Evolutionary conservation across 2,888 invertebrate genomes (phyloP), one percentile per base, ranked within the genome.

Genomic region (Melipona beecheii): DNA sequence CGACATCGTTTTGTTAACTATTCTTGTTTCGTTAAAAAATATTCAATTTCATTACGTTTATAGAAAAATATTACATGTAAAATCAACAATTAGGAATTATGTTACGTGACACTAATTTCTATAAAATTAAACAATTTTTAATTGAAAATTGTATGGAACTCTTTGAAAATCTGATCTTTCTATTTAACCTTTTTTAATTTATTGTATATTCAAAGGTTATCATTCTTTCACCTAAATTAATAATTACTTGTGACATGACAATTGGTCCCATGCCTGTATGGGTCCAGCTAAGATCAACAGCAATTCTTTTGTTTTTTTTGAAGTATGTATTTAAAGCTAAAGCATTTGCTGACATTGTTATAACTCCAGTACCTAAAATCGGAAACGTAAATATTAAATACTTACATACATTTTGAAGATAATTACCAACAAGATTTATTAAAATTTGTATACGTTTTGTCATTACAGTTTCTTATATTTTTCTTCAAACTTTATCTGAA

Each of bases 301-400:
- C 97, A 91, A 96, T 95, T 66, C 96, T 96, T 90, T 96, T 95
- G 90, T 95, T 96, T 87, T 95, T 95, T 88, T 95, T 95, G 91
- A 97, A 97, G 92, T 96, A 97, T 15, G 96, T 95, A 93, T 97
- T 97, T 70, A 97, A 93, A 50, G 97, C 96, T 90, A 97, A 93
- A 36, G 95, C 95, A 91, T 96, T 96, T 4, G 96, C 95, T 27
- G 96, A 95, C 95, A 96, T 96, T 1, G 95, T 95, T 77, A 96
- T 94, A 85, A 96, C 94, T 52, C 97, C 97, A 91, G 95, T 93
- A 70, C 96, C 97, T 97, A 94, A 90, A 73, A 73, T 43, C 49
- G 17, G 3, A 4, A 36, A 17, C 11, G n/a, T 50, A 3, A 72
- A 52, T 36, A 9, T 68, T 49, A 64, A 75, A 54, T 58, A n/a